Evolutionary conservation across 2,888 invertebrate species (phyloP).

Genomic region (Epicampocera succincta): DNA sequence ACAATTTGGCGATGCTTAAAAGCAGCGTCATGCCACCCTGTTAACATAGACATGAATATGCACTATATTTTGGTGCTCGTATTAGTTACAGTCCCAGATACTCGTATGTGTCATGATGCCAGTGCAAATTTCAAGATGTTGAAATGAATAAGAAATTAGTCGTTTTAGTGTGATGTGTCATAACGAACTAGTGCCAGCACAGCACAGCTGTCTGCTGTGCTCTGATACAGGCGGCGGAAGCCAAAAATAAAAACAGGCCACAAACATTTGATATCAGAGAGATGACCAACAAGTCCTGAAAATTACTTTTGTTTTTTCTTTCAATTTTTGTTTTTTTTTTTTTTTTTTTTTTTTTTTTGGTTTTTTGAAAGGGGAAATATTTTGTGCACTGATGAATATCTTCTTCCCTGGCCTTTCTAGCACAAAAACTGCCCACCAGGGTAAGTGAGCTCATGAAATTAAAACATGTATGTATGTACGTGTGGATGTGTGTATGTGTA

Average conservation of each 20-base stretch:
- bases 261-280: conserved; percentile 28
- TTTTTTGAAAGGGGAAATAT: conserved; percentile 4
- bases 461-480: neutral
- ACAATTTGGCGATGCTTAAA: neutral
- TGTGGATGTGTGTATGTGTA: neutral
- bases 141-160: conserved; percentile 8
- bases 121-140: conserved; percentile 13
- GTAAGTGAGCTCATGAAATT: conserved; percentile 7
- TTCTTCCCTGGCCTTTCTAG: neutral
- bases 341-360: conserved; percentile 26
- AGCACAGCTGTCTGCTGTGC: conserved; percentile 5
- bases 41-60: conserved; percentile 46
- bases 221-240: conserved; percentile 63
- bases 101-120: conserved; percentile 48
- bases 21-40: conserved; percentile 11
- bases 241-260: conserved; percentile 58
- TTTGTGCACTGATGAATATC: conserved; percentile 51
- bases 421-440: conserved; percentile 3
- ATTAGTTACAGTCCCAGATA: conserved; percentile 28
- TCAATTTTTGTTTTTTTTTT: conserved; percentile 27
- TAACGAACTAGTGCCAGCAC: conserved; percentile 51
- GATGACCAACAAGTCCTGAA: conserved; percentile 45
- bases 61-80: conserved; percentile 22
- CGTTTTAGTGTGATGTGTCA: conserved; percentile 46
- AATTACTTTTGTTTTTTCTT: conserved; percentile 42